Base-by-base conservation (phyloP, 2,888 invertebrate genomes). In the Oligia fasciuncula region DNA sequence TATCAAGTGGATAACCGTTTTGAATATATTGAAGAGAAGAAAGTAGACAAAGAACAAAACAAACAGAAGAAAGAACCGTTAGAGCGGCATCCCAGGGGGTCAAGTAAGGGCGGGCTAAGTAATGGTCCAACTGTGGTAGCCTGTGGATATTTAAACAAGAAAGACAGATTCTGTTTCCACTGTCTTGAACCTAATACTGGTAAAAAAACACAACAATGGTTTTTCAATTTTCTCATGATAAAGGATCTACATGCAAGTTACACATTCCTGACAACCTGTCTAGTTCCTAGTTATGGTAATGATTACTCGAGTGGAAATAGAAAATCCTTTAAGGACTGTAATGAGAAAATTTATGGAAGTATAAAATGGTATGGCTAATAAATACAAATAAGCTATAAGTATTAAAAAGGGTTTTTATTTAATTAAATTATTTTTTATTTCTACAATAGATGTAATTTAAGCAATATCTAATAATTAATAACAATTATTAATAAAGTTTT, bases 1-100 rank as follows among this genome's bases (percentile, higher is more conserved):
- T 95, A 94, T 78, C 81, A 91, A 86, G 84, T 92, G 87, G 92
- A 94, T 73, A 72, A 80, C 54, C 86, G 94, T 74, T 94, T 94
- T 85, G 84, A 89, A 51, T 66, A 66, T 62, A 86, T 87, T 70
- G 81, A 71, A 77, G 77, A 79, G 29, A 73, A 77, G n/a, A 19
- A 73, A 73, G 29, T 11, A 46, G 67, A 80, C 6, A 23, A 73
- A 62, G 54, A 13, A 62, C 14, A 19, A 62, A 43, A 75, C 2
- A 66, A 67, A 35, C 62, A 49, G 76, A 9, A 29, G 57, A 76
- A 77, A 62, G 83, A 84, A 46, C 11, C 0, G 19, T n/a, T 49
- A 19, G 40, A 43, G 14, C n/a, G 9, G 11, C 5, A 29, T 51
- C 2, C 2, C 49, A 49, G 0, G 14, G 23, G 23, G 1, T 57